Evolutionary conservation across 2,888 invertebrate species (phyloP), one percentile per base, ranked within the genome.

Genomic region (Cataglyphis livida): DNA sequence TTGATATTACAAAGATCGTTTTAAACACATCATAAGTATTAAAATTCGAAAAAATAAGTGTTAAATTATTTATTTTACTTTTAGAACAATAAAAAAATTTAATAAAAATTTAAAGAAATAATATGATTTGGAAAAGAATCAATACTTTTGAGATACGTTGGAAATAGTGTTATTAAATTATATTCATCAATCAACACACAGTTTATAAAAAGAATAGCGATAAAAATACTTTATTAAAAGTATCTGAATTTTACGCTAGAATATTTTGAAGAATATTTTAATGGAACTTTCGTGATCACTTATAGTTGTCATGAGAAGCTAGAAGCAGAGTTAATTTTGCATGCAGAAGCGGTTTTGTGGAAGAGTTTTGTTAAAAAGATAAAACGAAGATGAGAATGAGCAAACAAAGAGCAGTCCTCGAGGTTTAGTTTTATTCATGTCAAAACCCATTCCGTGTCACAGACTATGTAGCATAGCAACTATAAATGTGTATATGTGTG

Each of bases 341-440:
- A 88, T 89, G 89, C 89, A 88, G 21, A 89, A 89, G 89, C 89
- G 41, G 65, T 41, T 85, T 78, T 66, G 54, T 62, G 81, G 38
- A 38, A 68, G 48, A 78, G 68, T 32, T 62, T 74, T 48, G 32
- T 66, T 21, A 32, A 57, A 61, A 41, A 71, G 54, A 51, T 61
- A 82, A 57, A 66, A 83, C 48, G 48, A 83, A 81, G 48, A 85
- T 73, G 79, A 62, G 65, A 18, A 70, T 84, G 64, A 61, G 64
- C 78, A 59, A 85, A 74, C 68, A 84, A 84, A 65, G 75, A 79
- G 71, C 54, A 48, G 76, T 66, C 41, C 65, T 74, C 71, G 35
- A 65, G 65, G 35, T 73, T 70, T 41, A 68, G 51, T 64, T 73
- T 64, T 44, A 48, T 65, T 85, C 32, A 66, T 79, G 73, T 74